Evolutionary conservation across 2,888 invertebrate genomes (phyloP).

Genomic region (Athalia circularis): DNA sequence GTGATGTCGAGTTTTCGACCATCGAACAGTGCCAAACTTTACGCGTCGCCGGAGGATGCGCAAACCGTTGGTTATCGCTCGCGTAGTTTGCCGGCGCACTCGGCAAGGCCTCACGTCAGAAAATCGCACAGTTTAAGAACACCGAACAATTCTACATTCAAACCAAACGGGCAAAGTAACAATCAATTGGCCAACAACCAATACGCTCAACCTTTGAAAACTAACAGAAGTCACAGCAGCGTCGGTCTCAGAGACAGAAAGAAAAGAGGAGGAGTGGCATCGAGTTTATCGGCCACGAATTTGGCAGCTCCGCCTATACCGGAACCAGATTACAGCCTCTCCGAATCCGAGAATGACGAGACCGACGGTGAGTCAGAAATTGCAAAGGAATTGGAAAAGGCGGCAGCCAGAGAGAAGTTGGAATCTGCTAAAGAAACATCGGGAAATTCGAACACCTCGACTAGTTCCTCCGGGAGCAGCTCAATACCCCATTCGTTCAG

Average conservation of each 20-base stretch:
- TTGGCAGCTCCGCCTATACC: slow-evolving; percentile 85
- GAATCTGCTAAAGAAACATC: slow-evolving; percentile 74
- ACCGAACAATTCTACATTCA: slow-evolving; percentile 73
- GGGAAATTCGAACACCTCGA: slow-evolving; percentile 73
- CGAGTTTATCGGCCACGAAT: slow-evolving; percentile 72
- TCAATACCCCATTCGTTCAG: slow-evolving; percentile 91
- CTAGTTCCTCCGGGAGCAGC: slow-evolving; percentile 81
- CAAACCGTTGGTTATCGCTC: slow-evolving; percentile 83
- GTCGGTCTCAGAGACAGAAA: slow-evolving; percentile 68
- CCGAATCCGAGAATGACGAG: slow-evolving; percentile 87
- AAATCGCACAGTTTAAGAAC: slow-evolving; percentile 80
- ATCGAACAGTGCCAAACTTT: slow-evolving; percentile 88
- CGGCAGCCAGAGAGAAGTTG: slow-evolving; percentile 73
- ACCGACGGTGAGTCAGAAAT: slow-evolving; percentile 70
- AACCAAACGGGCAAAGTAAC: slow-evolving; percentile 66
- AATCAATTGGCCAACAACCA: slow-evolving; percentile 72
- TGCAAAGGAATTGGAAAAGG: slow-evolving; percentile 77
- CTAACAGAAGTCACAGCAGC: slow-evolving; percentile 71
- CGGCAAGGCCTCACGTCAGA: slow-evolving; percentile 78
- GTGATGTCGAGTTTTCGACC: slow-evolving; percentile 94
- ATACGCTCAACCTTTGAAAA: slow-evolving; percentile 78
- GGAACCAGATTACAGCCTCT: slow-evolving; percentile 93
- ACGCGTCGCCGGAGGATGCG: slow-evolving; percentile 91
- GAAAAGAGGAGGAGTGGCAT: slow-evolving; percentile 70
- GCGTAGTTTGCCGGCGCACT: slow-evolving; percentile 76